A percentile compares a stretch with the other conserved stretches of the same genome.
Evolutionary conservation across 1,140 invertebrate genomes (phyloP).

Genomic region (Leptonema lineaticorne): DNA sequence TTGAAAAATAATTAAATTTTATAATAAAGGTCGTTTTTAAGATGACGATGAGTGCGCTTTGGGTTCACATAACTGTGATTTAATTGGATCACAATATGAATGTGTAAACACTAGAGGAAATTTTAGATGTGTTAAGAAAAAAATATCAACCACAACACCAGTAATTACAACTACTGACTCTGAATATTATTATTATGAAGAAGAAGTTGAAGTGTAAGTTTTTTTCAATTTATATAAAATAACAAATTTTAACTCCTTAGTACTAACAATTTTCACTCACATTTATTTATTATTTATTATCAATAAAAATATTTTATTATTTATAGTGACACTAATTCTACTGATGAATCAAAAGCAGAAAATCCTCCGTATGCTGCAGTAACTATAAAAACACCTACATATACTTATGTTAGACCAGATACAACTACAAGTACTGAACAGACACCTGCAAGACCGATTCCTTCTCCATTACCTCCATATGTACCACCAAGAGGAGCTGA

Average conservation of each 20-base stretch:
- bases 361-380: neutral
- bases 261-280: too few species aligned
- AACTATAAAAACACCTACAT: neutral
- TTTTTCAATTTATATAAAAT: too few species aligned
- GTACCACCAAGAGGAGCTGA: neutral
- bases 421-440: neutral
- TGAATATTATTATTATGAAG: slow-evolving; percentile 30
- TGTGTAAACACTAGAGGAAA: slow-evolving; percentile 83
- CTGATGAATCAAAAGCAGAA: neutral
- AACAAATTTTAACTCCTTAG: too few species aligned
- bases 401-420: neutral
- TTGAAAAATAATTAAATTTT: neutral
- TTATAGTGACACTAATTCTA: neutral
- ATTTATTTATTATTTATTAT: neutral
- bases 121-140: slow-evolving; percentile 69
- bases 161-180: slow-evolving; percentile 34
- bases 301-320: neutral
- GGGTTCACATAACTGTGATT: slow-evolving; percentile 73
- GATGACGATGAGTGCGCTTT: slow-evolving; percentile 87
- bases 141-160: slow-evolving; percentile 46
- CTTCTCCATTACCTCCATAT: neutral
- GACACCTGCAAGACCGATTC: neutral
- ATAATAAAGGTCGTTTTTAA: slow-evolving; percentile 42
- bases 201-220: slow-evolving; percentile 27
- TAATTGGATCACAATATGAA: slow-evolving; percentile 62